These are phyloP conservation scores for Deroptyus accipitrinus DNA, from an alignment of 2,113 vertebrate genomes.

Conservation along the genomic window DNA sequence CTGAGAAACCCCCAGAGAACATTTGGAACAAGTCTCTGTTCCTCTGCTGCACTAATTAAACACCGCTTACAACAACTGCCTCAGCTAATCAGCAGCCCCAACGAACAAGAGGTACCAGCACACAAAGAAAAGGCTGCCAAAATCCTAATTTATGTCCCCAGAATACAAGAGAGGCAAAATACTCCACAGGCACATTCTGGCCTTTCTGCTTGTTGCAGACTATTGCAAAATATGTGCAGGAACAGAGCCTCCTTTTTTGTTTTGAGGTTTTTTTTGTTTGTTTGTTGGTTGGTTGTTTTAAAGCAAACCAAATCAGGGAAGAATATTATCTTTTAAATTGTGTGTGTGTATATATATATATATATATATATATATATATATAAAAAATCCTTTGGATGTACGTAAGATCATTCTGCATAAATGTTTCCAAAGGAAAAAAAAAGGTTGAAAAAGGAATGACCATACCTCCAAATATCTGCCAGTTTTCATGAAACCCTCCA, in stretches of 20 bases:
- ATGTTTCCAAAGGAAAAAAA: background rate
- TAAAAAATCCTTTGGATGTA: background rate
- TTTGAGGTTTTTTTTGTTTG: too few relatives aligned
- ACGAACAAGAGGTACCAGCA: conserved; percentile 13
- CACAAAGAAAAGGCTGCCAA: background rate
- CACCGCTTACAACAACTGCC: conserved; percentile 29
- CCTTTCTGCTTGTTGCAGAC: background rate
- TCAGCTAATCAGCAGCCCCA: conserved; percentile 22
- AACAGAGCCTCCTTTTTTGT: background rate
- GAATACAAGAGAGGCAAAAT: background rate
- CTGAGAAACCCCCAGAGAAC: background rate
- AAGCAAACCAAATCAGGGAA: background rate
- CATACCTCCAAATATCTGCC: background rate
- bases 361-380: too few relatives aligned
- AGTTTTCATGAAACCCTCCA: background rate
- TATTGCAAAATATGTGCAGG: background rate
- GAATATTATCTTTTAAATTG: background rate
- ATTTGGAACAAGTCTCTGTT: conserved; percentile 9
- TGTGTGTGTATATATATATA: too few relatives aligned
- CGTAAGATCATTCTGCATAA: background rate
- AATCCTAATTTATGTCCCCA: background rate
- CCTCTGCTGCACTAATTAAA: conserved; percentile 51
- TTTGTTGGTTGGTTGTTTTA: too few relatives aligned
- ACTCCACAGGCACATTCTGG: background rate
- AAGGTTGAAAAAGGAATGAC: background rate